Evolutionary conservation across 2,888 invertebrate genomes (phyloP).

Genomic region (Melanargia galathea): DNA sequence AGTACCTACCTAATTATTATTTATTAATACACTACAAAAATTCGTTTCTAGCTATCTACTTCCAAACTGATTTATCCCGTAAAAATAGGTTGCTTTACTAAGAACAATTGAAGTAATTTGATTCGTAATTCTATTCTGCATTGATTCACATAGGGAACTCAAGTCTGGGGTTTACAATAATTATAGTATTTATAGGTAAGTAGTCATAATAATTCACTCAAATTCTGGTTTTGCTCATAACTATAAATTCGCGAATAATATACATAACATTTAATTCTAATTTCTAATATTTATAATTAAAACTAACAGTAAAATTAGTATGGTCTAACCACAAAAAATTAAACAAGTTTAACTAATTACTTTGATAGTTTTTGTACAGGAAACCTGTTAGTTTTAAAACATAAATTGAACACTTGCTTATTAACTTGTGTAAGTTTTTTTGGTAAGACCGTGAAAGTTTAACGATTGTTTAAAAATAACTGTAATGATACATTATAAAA

Average conservation of each 20-base stretch:
- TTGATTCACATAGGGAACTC: neutral
- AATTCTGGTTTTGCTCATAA: neutral
- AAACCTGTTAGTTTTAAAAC: no score
- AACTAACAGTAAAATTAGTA: neutral
- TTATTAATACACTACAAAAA: constrained; percentile 2
- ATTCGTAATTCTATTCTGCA: neutral
- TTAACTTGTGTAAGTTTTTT: no score
- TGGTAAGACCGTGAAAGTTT: neutral
- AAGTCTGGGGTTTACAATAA: neutral
- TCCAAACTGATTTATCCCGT: neutral
- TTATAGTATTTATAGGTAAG: no score
- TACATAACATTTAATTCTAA: neutral
- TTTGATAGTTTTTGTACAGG: no score
- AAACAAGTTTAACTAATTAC: no score
- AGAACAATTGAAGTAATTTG: neutral
- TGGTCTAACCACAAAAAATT: no score
- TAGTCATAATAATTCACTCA: neutral
- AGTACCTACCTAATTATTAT: no score
- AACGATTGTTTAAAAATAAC: neutral
- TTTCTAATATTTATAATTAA: neutral
- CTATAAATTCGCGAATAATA: constrained; percentile 9
- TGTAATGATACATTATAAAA: neutral
- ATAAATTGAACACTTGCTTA: no score
- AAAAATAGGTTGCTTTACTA: neutral
- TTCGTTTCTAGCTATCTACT: constrained; percentile 17